A percentile compares a stretch with the other conserved stretches of the same genome.
Conservation (phyloP, 2,797 vertebrate genomes). For the Microhierax caerulescens region DNA sequence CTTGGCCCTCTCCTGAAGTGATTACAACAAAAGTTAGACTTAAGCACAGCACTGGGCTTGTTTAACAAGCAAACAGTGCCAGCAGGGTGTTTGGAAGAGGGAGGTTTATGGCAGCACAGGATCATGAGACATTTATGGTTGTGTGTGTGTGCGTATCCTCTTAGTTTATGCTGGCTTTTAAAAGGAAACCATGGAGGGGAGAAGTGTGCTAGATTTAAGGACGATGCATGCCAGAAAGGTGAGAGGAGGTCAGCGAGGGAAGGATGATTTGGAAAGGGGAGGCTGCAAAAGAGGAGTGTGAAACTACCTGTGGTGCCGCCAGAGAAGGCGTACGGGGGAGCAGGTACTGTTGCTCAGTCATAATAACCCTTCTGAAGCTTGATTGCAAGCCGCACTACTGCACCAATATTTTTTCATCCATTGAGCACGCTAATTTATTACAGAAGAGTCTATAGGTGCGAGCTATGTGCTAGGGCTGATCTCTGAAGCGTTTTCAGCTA, state of each 20-base stretch:
- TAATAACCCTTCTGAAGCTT: slow-evolving; percentile 52
- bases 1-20: slow-evolving; percentile 5
- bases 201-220: background rate
- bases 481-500: slow-evolving; percentile 48
- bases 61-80: slow-evolving; percentile 57
- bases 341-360: slow-evolving; percentile 20
- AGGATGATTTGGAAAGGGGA: background rate
- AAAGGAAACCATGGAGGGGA: background rate
- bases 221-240: background rate
- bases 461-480: slow-evolving; percentile 38
- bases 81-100: slow-evolving; percentile 46
- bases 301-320: background rate
- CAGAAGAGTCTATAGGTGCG: slow-evolving; percentile 38
- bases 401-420: slow-evolving; percentile 49
- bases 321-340: background rate
- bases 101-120: slow-evolving; percentile 40
- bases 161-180: slow-evolving; percentile 8
- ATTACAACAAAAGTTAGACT: slow-evolving; percentile 47
- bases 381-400: slow-evolving; percentile 11
- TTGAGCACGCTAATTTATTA: slow-evolving; percentile 49
- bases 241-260: fast-evolving
- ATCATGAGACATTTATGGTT: background rate
- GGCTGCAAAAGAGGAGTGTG: background rate
- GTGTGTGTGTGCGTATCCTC: background rate
- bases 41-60: slow-evolving; percentile 54